Evolutionary conservation across 2,888 invertebrate genomes (phyloP).

Genomic region (Malthinus flaveolus): DNA sequence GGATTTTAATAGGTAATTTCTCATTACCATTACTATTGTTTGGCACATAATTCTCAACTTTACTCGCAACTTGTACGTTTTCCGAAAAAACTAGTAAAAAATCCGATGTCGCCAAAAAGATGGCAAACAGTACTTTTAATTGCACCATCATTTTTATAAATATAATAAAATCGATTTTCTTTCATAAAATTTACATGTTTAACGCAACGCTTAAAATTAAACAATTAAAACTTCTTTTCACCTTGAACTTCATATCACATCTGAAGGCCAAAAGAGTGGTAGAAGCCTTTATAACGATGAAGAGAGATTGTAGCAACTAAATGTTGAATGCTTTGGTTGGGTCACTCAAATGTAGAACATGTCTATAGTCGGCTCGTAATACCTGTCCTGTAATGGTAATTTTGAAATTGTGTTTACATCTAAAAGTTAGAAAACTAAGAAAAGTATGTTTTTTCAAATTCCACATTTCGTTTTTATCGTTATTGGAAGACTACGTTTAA

Average conservation of each 20-base stretch:
- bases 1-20: background rate
- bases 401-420: too few species aligned
- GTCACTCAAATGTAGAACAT: slow-evolving; percentile 32
- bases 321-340: slow-evolving; percentile 33
- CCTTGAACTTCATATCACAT: slow-evolving; percentile 50
- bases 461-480: too few species aligned
- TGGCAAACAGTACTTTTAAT: background rate
- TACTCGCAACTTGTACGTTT: background rate
- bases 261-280: slow-evolving; percentile 45
- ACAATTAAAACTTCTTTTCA: slow-evolving; percentile 26
- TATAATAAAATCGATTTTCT: background rate
- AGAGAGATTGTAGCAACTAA: slow-evolving; percentile 49
- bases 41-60: background rate
- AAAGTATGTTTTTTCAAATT: too few species aligned
- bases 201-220: slow-evolving; percentile 35
- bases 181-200: slow-evolving; percentile 41
- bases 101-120: slow-evolving; percentile 1
- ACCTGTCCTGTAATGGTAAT: too few species aligned
- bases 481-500: too few species aligned
- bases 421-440: too few species aligned
- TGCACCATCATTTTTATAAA: background rate
- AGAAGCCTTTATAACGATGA: slow-evolving; percentile 47
- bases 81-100: slow-evolving; percentile 3
- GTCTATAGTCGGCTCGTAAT: background rate
- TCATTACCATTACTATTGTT: background rate